Conservation (phyloP, 2,888 invertebrate genomes). For the Norana najaformis region DNA sequence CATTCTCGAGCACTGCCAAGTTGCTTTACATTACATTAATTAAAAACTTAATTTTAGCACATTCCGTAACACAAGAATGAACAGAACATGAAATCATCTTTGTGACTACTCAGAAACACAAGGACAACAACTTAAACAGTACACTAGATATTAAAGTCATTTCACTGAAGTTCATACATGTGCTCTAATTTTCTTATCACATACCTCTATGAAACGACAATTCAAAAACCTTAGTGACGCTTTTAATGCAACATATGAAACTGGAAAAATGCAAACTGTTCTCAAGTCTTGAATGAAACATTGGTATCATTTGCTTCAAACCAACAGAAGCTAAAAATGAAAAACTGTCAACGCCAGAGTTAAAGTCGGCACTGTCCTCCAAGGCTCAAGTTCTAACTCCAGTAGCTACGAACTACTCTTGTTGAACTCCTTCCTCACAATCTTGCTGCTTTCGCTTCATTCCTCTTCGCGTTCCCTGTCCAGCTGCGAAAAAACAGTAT, state of each 20-base stretch:
- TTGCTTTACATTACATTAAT: too few species aligned
- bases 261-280: not conserved
- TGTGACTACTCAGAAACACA: too few species aligned
- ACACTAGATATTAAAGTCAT: not conserved
- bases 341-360: slow-evolving; percentile 13
- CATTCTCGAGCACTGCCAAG: too few species aligned
- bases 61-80: too few species aligned
- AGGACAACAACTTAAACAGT: too few species aligned
- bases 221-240: not conserved
- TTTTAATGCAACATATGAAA: not conserved
- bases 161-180: not conserved
- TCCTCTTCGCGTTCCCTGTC: not conserved
- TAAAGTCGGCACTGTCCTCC: not conserved
- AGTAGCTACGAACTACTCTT: not conserved
- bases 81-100: not conserved
- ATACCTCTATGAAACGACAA: not conserved
- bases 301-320: not conserved
- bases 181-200: not conserved
- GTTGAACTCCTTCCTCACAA: not conserved
- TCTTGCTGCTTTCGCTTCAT: not conserved
- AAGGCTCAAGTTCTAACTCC: not conserved
- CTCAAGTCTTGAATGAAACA: not conserved
- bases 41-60: too few species aligned
- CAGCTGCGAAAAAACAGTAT: not conserved
- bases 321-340: not conserved